These are phyloP conservation scores for Diplosoma virens DNA, from an alignment of 23 tunicate genomes.

Conservation along the genomic window DNA sequence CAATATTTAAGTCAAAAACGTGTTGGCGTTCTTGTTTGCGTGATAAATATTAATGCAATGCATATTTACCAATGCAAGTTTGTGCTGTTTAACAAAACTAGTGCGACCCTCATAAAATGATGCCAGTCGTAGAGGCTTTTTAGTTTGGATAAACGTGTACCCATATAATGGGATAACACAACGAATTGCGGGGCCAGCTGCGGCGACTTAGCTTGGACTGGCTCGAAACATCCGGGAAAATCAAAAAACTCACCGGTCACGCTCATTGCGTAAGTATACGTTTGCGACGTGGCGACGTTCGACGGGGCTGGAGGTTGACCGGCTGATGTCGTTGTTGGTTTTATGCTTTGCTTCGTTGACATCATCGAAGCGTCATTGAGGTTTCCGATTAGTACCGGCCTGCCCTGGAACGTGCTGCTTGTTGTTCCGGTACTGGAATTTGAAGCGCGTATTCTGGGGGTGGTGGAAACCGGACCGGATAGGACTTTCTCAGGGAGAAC, in stretches of 20 bases:
- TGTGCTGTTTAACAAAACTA: too few species aligned
- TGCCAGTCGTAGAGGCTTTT: too few species aligned
- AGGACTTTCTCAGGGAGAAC: conserved; percentile 28
- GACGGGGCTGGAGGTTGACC: not conserved
- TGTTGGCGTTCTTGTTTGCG: too few species aligned
- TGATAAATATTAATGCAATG: too few species aligned
- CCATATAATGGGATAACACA: too few species aligned
- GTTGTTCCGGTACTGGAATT: not conserved
- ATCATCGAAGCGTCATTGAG: not conserved
- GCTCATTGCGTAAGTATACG: conserved; percentile 72
- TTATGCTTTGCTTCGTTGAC: not conserved
- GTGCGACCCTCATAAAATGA: too few species aligned
- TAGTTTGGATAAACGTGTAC: too few species aligned
- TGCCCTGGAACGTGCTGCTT: not conserved
- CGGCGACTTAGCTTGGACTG: too few species aligned
- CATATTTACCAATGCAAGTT: too few species aligned
- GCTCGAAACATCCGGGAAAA: too few species aligned
- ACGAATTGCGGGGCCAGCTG: too few species aligned
- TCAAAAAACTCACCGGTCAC: conserved; percentile 62
- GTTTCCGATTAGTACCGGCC: conserved; percentile 7
- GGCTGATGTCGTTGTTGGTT: not conserved
- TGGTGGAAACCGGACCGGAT: conserved; percentile 15
- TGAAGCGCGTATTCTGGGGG: not conserved
- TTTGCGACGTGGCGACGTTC: not conserved
- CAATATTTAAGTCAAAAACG: too few species aligned